phyloP scores from a whole-genome alignment of 2,888 invertebrate genomes.

The Habroteleia sp. region DNA sequence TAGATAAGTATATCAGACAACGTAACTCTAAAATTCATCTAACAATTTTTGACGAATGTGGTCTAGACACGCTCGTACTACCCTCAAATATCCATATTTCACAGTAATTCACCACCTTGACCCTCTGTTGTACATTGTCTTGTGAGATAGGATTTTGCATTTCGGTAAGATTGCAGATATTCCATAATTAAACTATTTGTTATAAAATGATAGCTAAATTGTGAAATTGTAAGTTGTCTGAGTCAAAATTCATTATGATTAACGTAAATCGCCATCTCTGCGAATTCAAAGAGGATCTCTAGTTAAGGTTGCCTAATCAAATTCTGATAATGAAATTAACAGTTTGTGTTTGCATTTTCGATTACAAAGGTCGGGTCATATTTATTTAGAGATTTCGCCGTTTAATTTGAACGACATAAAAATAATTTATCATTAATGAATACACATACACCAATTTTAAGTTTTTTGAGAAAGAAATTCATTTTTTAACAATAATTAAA shows the following conservation, averaged over 20 bases:
- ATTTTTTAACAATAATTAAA: too few relatives aligned
- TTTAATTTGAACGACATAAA: neutral
- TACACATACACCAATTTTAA: too few relatives aligned
- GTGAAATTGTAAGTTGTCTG: constrained; percentile 17
- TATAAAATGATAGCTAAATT: constrained; percentile 38
- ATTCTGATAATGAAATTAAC: constrained; percentile 34
- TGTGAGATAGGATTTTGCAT: constrained; percentile 40
- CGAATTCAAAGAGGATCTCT: constrained; percentile 6
- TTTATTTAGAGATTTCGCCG: constrained; percentile 6
- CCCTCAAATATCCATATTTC: constrained; percentile 70
- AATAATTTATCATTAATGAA: neutral
- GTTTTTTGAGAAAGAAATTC: too few relatives aligned
- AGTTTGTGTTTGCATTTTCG: constrained; percentile 27
- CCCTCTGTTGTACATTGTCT: constrained; percentile 62
- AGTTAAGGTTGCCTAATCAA: constrained; percentile 24
- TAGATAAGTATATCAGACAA: constrained; percentile 33
- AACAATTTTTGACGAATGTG: constrained; percentile 73
- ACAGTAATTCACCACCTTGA: constrained; percentile 72
- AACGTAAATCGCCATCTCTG: neutral
- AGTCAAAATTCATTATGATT: constrained; percentile 19
- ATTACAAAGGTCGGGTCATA: constrained; percentile 5
- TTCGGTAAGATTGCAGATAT: constrained; percentile 60
- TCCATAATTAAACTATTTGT: constrained; percentile 54
- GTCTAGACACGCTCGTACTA: constrained; percentile 70
- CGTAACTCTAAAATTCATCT: constrained; percentile 39